Evolutionary conservation across 2,888 invertebrate genomes (phyloP), one percentile per base, ranked within the genome.

Genomic region (Plutella xylostella): DNA sequence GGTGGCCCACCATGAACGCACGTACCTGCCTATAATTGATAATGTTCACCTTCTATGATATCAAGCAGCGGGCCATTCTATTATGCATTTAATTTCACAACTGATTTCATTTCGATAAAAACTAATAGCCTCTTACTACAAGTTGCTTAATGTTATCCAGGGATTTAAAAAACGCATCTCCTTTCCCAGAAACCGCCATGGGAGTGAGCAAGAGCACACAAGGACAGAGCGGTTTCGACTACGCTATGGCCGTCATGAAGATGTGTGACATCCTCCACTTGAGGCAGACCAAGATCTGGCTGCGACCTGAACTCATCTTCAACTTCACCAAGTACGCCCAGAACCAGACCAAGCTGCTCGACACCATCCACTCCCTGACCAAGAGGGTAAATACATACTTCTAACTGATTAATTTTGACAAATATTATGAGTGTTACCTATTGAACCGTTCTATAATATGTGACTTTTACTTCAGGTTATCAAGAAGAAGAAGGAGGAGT

Each of bases 211-310:
- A 92, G 67, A 88, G 86, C 51, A 92, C 93, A 0, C 93, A 93
- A 72, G 91, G 90, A 54, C 89, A 89, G 63, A 92, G 92, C 51
- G 92, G 93, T 31, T 91, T 89, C 58, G 93, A 93, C 71, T 94
- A 93, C 57, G 93, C 93, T 1, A 89, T 92, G 89, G 93, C 93
- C 50, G 93, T 94, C 4, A 93, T 93, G 93, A 92, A 93, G 64
- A 92, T 94, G 92, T 93, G 92, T 59, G 92, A 93, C 57, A 93
- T 94, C 55, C 86, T 94, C 0, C 93, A 94, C 61, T 74, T 92
- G 49, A 89, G 94, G 55, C 93, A 93, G 57, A 91, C 92, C 22
- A 92, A 91, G 70, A 72, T 92, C 43, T 92, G 93, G 88, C 76
- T 93, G 45, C 86, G 92, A 61, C 91, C 91, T 9, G 92, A 94